phyloP scores from a whole-genome alignment of 1,140 invertebrate species.

The Tigriopus japonicus region DNA sequence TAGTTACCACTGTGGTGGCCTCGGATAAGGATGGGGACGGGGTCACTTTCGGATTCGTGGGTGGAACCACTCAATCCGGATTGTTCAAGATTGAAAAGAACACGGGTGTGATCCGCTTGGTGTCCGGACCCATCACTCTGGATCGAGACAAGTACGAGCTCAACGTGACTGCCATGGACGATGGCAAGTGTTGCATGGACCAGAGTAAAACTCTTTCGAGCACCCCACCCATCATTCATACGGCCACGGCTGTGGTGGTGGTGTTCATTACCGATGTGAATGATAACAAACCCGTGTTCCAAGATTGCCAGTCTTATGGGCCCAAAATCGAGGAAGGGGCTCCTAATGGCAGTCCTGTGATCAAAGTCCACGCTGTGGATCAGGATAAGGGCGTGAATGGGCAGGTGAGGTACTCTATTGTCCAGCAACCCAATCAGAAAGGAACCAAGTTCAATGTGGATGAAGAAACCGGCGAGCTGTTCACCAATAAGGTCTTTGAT shows the following conservation, averaged over 20 bases:
- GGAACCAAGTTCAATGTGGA: constrained; percentile 86
- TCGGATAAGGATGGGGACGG: constrained; percentile 90
- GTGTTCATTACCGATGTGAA: constrained; percentile 92
- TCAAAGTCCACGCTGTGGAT: constrained; percentile 71
- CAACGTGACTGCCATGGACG: constrained; percentile 82
- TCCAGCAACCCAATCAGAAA: constrained; percentile 87
- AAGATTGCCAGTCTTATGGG: constrained; percentile 72
- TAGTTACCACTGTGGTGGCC: constrained; percentile 82
- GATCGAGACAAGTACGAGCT: constrained; percentile 74
- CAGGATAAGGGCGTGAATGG: constrained; percentile 85
- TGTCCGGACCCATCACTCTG: constrained; percentile 45
- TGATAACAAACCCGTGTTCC: constrained; percentile 83
- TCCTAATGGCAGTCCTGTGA: constrained; percentile 72
- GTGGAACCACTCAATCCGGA: constrained; percentile 64
- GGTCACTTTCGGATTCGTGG: constrained; percentile 79
- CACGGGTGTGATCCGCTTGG: constrained; percentile 70
- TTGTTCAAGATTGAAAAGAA: constrained; percentile 90
- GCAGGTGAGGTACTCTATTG: constrained; percentile 83
- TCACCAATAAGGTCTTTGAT: constrained; percentile 87
- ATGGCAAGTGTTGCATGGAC: constrained; percentile 59
- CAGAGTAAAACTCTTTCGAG: neutral
- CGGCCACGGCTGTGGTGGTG: constrained; percentile 81
- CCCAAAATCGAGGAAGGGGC: constrained; percentile 83
- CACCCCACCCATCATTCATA: constrained; percentile 53
- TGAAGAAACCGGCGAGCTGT: constrained; percentile 80